Evolutionary conservation across 2,888 invertebrate genomes (phyloP).

Genomic region (Listrodromus nycthemerus): DNA sequence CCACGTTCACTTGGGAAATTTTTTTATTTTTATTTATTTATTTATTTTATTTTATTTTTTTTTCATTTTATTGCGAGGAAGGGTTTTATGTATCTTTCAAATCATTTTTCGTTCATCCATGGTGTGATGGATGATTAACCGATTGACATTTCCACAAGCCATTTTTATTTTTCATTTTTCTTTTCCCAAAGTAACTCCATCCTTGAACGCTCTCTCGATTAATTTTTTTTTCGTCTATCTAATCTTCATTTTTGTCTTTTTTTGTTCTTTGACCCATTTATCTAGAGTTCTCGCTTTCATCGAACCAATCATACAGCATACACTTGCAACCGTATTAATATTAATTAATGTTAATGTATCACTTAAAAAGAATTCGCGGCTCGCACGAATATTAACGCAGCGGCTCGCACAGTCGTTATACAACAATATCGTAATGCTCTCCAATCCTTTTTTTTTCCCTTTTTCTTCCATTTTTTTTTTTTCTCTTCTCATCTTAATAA

Average conservation of each 20-base stretch:
- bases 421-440: slow-evolving; percentile 45
- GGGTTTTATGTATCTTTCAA: slow-evolving; percentile 38
- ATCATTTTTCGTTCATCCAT: slow-evolving; percentile 36
- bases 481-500: slow-evolving; percentile 11
- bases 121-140: slow-evolving; percentile 46
- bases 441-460: slow-evolving; percentile 5
- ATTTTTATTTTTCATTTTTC: not conserved
- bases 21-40: slow-evolving; percentile 25
- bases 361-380: slow-evolving; percentile 54
- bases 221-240: slow-evolving; percentile 11
- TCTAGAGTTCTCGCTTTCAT: slow-evolving; percentile 2
- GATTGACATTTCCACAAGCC: slow-evolving; percentile 23
- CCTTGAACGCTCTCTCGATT: not conserved
- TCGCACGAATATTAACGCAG: slow-evolving; percentile 45
- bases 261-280: slow-evolving; percentile 8
- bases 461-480: slow-evolving; percentile 11
- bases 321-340: slow-evolving; percentile 22
- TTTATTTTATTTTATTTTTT: slow-evolving; percentile 9
- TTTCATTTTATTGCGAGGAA: slow-evolving; percentile 29
- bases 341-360: slow-evolving; percentile 45
- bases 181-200: not conserved
- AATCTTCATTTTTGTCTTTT: slow-evolving; percentile 9
- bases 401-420: slow-evolving; percentile 46
- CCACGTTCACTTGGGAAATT: slow-evolving; percentile 70
- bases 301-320: slow-evolving; percentile 19